Evolutionary conservation across 2,113 vertebrate genomes (phyloP), one percentile per base, ranked within the genome.

Genomic region (Eclectus roratus): DNA sequence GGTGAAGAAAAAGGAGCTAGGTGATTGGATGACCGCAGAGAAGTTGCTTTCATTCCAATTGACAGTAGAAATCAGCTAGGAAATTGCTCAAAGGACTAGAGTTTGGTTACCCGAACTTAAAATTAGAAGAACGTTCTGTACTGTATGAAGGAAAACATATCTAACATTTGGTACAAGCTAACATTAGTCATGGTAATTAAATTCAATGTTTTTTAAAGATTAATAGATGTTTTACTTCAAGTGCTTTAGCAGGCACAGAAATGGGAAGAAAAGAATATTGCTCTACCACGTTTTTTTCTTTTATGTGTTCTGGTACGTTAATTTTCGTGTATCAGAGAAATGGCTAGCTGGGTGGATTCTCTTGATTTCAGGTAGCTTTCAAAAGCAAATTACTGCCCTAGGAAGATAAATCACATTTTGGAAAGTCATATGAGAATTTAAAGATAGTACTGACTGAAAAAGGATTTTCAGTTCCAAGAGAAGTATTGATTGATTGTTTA

Each of bases 181-280:
- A 97, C 96, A 97, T 98, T 98, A 98, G 97, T 97, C 97, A 98
- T 97, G 97, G 95, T 97, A 98, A 98, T 98, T 98, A 98, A 97
- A 98, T 98, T 94, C 93, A 97, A 95, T 98, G 94, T 98, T 97
- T 97, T 98, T 98, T 79, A 97, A 98, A 98, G 96, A 98, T 98
- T 98, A 98, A 98, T 98, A 97, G 97, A 97, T 97, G 95, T 96
- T 98, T 98, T 98, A 96, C 96, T 97, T 98, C 86, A 97, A 98
- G 83, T 97, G 91, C 95, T 97, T 96, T 96, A 97, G 93, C 96
- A 97, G 97, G 91, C 52, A 93, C 86, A 96, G 97, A 97, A 97
- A 97, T 92, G 88, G 92, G 80, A 97, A 41, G 28, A 77, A 96
- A 84, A 92, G 77, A 37, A 6, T 64, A 56, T 86, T 84, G 11